Evolutionary conservation across 2,888 invertebrate species (phyloP).

Genomic region (Epirrhoe alternata): DNA sequence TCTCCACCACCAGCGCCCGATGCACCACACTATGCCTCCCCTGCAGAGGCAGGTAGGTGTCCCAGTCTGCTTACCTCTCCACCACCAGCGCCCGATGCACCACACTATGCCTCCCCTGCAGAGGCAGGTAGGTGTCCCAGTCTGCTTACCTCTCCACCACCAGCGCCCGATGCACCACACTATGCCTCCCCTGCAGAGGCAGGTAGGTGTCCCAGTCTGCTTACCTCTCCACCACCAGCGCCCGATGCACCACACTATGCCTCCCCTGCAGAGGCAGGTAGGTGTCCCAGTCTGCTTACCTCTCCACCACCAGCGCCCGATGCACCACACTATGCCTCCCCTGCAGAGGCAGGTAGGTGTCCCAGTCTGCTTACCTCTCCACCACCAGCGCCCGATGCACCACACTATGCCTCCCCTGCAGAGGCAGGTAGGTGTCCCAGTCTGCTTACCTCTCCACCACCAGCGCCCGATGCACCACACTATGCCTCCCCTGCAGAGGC

Average conservation of each 20-base stretch:
- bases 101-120: conserved; percentile 92
- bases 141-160: conserved; percentile 92
- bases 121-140: conserved; percentile 94
- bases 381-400: conserved; percentile 92
- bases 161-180: conserved; percentile 92
- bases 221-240: conserved; percentile 91
- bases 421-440: conserved; percentile 94
- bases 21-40: conserved; percentile 92
- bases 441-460: conserved; percentile 92
- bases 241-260: conserved; percentile 91
- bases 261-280: conserved; percentile 93
- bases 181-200: conserved; percentile 91
- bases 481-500: conserved; percentile 91
- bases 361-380: conserved; percentile 94
- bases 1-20: conserved; percentile 91
- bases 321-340: conserved; percentile 92
- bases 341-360: conserved; percentile 93
- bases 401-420: conserved; percentile 92
- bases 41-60: conserved; percentile 93
- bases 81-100: conserved; percentile 92
- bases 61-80: conserved; percentile 94
- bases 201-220: conserved; percentile 95
- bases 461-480: conserved; percentile 92
- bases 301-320: conserved; percentile 91
- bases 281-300: conserved; percentile 94